Base-by-base conservation (phyloP, 2,113 vertebrate species). In the Eubucco bourcierii region DNA sequence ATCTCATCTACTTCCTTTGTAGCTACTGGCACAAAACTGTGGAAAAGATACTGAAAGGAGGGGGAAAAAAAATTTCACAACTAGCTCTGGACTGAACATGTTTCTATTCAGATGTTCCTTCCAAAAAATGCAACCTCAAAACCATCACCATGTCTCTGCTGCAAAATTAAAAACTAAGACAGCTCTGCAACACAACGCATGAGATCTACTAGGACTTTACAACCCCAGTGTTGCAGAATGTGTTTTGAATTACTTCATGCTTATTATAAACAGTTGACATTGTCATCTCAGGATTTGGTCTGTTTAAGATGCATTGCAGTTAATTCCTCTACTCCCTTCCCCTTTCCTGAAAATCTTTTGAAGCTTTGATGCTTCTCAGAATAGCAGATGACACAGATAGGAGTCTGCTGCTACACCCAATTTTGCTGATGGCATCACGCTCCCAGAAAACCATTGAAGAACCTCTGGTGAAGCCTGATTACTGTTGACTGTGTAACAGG, bases 241-340 rank as follows among this genome's bases (percentile, higher is more conserved):
- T 87, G 90, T 39, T 90, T 73, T 50, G 21, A 73, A 84, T 93
- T 90, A 80, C n/a, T 81, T 33, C 9, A 1, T 23, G n/a, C 83
- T 90, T 50, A 84, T 56, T 77, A 83, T 94, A 59, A 92, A 79
- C 75, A 73, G 83, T 50, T 64, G 65, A 72, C 84, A 88, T 84
- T 84, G 80, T 90, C 90, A 77, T 77, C 65, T 84, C 70, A 87
- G 84, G 80, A 67, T 80, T 83, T 55, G 83, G 55, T 41, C 74
- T 67, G 13, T 75, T 80, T 63, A 71, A 46, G 79, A 67, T 80
- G 79, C 55, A 18, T 55, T 77, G 83, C 79, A 90, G 70, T 37
- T 68, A 41, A 92, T 64, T 27, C 60, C 55, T 46, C 68, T 71
- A 46, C 64, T 50, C 70, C 66, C 46, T 65, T 31, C 71, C 77